Evolutionary conservation across 2,888 invertebrate species (phyloP).

Genomic region (Monopis laevigella): DNA sequence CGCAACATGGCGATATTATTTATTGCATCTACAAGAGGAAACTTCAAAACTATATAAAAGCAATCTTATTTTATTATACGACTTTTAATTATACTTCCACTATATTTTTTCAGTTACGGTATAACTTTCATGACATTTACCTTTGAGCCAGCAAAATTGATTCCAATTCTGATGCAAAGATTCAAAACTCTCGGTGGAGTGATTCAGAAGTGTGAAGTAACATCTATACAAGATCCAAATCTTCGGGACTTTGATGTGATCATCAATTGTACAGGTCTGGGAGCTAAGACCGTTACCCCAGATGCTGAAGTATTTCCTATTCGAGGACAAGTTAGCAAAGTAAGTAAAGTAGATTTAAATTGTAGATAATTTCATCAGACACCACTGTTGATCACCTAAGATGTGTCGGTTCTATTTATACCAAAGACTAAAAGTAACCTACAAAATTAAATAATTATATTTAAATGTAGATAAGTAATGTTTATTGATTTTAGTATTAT

Average conservation of each 20-base stretch:
- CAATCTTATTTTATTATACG: too few relatives aligned
- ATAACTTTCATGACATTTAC: slow-evolving; percentile 73
- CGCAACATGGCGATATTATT: too few relatives aligned
- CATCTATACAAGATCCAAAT: slow-evolving; percentile 43
- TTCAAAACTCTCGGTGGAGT: slow-evolving; percentile 71
- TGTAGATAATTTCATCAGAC: too few relatives aligned
- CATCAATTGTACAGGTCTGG: slow-evolving; percentile 83
- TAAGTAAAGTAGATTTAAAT: slow-evolving; percentile 27
- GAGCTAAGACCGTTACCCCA: slow-evolving; percentile 68
- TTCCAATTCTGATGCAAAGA: slow-evolving; percentile 72
- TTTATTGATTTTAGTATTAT: too few relatives aligned
- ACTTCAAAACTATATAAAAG: too few relatives aligned
- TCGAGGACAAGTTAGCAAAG: slow-evolving; percentile 79
- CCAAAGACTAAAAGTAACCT: too few relatives aligned
- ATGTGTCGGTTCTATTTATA: too few relatives aligned
- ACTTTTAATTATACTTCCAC: too few relatives aligned
- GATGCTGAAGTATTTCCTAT: slow-evolving; percentile 72
- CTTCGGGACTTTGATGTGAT: slow-evolving; percentile 71
- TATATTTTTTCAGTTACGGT: slow-evolving; percentile 72
- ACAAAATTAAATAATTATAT: too few relatives aligned
- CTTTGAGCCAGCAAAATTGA: slow-evolving; percentile 70
- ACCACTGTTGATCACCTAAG: too few relatives aligned
- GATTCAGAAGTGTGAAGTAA: slow-evolving; percentile 35
- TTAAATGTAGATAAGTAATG: too few relatives aligned
- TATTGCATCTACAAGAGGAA: too few relatives aligned